Evolutionary conservation across 1,140 invertebrate genomes (phyloP), one percentile per base, ranked within the genome.

Genomic region (Triops longicaudatus): DNA sequence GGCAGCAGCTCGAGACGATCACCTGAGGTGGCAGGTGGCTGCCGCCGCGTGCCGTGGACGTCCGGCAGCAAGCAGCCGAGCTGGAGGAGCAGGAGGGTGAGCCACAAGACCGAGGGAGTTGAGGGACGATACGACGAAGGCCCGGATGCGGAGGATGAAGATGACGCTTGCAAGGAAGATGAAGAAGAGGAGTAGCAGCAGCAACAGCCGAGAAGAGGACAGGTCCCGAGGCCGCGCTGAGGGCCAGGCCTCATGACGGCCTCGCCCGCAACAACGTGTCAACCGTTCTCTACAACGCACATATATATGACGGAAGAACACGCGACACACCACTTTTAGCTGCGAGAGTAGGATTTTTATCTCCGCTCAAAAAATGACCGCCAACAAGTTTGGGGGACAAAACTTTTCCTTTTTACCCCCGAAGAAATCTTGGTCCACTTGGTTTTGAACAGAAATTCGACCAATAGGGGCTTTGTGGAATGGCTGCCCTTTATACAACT

Each of bases 171-270:
- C 50, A 63, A 17, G 9, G 50, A 63, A 63, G 50, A 17, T 1
- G 50, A 63, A 63, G 50, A 63, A 63, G 50, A 17, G 50, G 50
- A 22, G 50, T 22, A 63, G 72, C 76, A 42, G 43, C 74, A 73
- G 72, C 76, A 63, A 72, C 76, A 77, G 42, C 71, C 72, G 41
- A 77, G 50, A 63, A 63, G 50, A 63, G 50, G 50, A 63, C 50
- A 77, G 76, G 72, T 73, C 76, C 76, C 76, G 76, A 77, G 76
- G 76, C 76, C 76, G 63, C 76, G 71, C 72, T 73, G 43, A 77
- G 76, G 76, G 76, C 76, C 76, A 77, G 31, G 76, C 73, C 37
- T 77, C 76, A 77, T 77, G 76, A 77, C 76, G 76, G 76, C 76
- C 76, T 72, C 76, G 76, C 76, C 76, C 42, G 37, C 76, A 44